Percentiles rank a stretch among this genome's conserved stretches.
Conservation (phyloP, 2,888 invertebrate genomes). For the Agrotis ipsilon region DNA sequence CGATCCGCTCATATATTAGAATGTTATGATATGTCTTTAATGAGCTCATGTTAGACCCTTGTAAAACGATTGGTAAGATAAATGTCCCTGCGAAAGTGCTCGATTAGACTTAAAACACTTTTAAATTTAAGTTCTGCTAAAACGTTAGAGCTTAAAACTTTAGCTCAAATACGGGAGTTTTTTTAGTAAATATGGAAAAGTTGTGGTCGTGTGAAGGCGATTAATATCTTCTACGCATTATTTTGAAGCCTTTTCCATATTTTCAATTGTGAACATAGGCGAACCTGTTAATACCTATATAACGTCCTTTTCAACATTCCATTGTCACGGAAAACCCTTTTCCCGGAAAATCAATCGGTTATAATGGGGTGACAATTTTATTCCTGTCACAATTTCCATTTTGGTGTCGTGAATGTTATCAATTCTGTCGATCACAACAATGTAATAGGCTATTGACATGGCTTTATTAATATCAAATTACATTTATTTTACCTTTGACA, state of each 20-base stretch:
- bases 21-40: conserved; percentile 15
- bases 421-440: conserved; percentile 41
- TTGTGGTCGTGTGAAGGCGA: background rate
- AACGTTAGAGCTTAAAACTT: background rate
- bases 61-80: conserved; percentile 27
- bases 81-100: conserved; percentile 14
- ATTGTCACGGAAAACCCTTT: conserved; percentile 29
- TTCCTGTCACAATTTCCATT: conserved; percentile 29
- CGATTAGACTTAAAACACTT: conserved; percentile 14
- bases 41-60: conserved; percentile 18
- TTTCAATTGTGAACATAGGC: background rate
- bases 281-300: background rate
- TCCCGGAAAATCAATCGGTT: conserved; percentile 29
- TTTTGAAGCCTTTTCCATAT: background rate
- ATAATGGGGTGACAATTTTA: conserved; percentile 36
- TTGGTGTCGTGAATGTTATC: conserved; percentile 40
- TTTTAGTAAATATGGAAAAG: background rate
- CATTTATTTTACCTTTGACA: too few relatives aligned
- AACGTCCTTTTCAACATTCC: conserved; percentile 6
- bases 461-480: conserved; percentile 14
- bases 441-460: conserved; percentile 10
- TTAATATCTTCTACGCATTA: too few relatives aligned
- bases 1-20: conserved; percentile 23
- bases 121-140: conserved; percentile 8
- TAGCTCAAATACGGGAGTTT: background rate